Conservation (phyloP, 2,113 vertebrate species). For the Catharus fuscescens region DNA sequence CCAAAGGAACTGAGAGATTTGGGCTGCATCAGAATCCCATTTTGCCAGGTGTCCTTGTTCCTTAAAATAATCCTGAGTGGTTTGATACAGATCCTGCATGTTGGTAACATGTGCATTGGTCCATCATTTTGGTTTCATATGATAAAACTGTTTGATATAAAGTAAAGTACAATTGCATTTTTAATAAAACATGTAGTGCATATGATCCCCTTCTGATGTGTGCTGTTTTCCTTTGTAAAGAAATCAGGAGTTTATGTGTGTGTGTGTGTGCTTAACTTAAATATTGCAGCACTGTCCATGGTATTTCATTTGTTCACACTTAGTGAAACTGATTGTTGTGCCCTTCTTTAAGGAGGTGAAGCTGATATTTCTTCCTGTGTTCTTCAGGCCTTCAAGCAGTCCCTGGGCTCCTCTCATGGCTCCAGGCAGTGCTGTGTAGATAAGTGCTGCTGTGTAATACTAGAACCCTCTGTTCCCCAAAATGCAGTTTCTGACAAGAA, state of each 20-base stretch:
- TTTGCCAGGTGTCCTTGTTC: not conserved
- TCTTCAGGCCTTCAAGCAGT: not conserved
- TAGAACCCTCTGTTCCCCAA: not conserved
- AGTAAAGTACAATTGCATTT: not conserved
- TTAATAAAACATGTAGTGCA: not conserved
- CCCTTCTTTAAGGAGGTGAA: not conserved
- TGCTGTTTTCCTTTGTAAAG: not conserved
- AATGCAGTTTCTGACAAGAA: not conserved
- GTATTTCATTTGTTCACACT: not conserved
- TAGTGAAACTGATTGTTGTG: not conserved
- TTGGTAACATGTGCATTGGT: accelerated
- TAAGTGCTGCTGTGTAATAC: not conserved
- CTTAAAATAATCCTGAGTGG: not conserved
- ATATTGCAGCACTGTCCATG: not conserved
- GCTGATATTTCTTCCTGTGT: accelerated
- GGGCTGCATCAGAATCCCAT: not conserved
- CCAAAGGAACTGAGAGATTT: accelerated
- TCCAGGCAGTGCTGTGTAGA: not conserved
- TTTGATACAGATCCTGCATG: not conserved
- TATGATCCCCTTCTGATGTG: not conserved
- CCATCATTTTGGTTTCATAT: not conserved
- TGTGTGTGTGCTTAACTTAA: not conserved
- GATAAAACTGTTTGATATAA: not conserved
- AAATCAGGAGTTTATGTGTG: not conserved
- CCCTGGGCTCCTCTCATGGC: not conserved